A percentile compares a stretch with the other conserved stretches of the same genome.
Evolutionary conservation across 64 coral and sea anemone species (phyloP).

Genomic region (Stichodactyla mertensii): DNA sequence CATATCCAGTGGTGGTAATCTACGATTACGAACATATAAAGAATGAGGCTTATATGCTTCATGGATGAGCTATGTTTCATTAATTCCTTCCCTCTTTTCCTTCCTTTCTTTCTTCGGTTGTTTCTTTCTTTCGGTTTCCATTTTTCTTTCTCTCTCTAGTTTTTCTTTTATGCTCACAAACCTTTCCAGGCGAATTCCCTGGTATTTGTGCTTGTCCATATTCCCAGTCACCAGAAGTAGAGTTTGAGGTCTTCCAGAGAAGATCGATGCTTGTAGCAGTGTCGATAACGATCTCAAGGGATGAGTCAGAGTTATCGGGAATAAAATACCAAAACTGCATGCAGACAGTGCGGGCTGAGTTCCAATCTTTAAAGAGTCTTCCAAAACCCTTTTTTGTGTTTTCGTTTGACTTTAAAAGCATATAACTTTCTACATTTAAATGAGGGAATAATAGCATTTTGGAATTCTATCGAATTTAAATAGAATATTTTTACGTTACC

Average conservation of each 20-base stretch:
- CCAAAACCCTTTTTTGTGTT: background rate
- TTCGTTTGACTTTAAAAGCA: background rate
- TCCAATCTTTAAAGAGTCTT: constrained; percentile 5
- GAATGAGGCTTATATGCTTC: too few relatives aligned
- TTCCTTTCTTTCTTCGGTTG: background rate
- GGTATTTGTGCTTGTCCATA: constrained; percentile 12
- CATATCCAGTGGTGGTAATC: background rate
- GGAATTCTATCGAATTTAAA: background rate
- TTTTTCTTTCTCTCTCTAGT: background rate
- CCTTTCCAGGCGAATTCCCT: background rate
- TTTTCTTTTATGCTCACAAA: background rate
- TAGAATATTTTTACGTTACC: too few relatives aligned
- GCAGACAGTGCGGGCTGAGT: background rate
- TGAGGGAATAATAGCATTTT: background rate
- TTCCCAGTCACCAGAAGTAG: background rate
- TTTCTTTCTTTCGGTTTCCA: background rate
- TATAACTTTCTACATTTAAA: background rate
- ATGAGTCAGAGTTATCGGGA: background rate
- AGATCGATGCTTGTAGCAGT: background rate
- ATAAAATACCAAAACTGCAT: constrained; percentile 9
- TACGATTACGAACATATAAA: background rate
- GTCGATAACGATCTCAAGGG: background rate
- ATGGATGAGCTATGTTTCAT: too few relatives aligned
- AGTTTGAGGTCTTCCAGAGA: background rate
- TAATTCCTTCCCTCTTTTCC: too few relatives aligned